Evolutionary conservation across 92 coral and sea anemone species (phyloP).

Genomic region (Epizoanthus stellaris): DNA sequence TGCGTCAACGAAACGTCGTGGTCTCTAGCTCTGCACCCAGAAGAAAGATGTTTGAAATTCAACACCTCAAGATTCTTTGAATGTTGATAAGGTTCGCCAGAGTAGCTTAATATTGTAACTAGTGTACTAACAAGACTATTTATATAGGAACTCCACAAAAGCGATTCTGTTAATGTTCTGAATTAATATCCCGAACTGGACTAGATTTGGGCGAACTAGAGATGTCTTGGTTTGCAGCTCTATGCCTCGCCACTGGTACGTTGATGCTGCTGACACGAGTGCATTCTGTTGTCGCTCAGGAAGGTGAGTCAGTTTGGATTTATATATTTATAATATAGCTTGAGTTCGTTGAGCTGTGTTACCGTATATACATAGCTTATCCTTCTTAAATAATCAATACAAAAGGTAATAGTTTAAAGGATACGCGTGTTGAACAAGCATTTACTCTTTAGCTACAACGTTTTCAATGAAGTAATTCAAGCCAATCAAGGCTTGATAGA

Average conservation of each 20-base stretch:
- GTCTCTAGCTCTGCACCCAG: not conserved
- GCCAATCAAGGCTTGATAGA: no score
- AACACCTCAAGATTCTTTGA: slow-evolving; percentile 32
- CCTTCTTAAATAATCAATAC: no score
- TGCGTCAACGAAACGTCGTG: slow-evolving; percentile 24
- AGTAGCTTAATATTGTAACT: not conserved
- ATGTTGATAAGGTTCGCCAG: not conserved
- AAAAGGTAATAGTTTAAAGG: no score
- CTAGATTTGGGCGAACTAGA: not conserved
- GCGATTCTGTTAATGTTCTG: not conserved
- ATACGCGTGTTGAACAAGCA: no score
- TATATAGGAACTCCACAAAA: not conserved
- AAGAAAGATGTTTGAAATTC: slow-evolving; percentile 11
- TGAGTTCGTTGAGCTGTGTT: no score
- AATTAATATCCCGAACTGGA: not conserved
- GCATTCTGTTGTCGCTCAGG: not conserved
- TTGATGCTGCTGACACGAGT: slow-evolving; percentile 17
- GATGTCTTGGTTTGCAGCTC: not conserved
- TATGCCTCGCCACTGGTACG: not conserved
- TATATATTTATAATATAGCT: no score
- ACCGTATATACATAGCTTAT: no score
- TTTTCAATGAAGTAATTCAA: no score
- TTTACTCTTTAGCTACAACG: no score
- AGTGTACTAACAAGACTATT: not conserved
- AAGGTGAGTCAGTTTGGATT: slow-evolving; percentile 2